phyloP scores from a whole-genome alignment of 64 coral and sea anemone genomes.

The Stichodactyla mertensii region DNA sequence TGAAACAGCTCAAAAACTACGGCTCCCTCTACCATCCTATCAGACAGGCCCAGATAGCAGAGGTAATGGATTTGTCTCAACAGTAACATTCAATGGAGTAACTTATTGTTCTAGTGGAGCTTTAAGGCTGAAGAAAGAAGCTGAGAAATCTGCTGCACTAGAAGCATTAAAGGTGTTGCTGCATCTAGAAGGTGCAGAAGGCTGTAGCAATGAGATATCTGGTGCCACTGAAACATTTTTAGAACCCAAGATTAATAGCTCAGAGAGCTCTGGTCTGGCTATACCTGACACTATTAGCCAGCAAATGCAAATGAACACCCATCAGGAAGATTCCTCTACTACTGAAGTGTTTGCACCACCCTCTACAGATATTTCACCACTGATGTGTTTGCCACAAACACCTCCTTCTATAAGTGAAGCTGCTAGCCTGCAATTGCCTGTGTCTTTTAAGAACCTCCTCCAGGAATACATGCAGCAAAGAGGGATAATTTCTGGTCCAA shows the following conservation, averaged over 20 bases:
- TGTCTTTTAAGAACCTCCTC: slow-evolving; percentile 71
- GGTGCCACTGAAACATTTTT: neutral
- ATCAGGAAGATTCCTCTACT: neutral
- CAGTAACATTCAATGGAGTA: slow-evolving; percentile 40
- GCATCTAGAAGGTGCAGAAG: neutral
- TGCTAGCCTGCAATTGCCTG: neutral
- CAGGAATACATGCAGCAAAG: slow-evolving; percentile 68
- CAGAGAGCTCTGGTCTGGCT: neutral
- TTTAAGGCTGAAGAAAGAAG: slow-evolving; percentile 40
- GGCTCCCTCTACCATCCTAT: slow-evolving; percentile 35
- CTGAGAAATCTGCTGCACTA: slow-evolving; percentile 36
- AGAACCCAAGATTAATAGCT: no score
- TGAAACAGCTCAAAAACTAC: slow-evolving; percentile 44
- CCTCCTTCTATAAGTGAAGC: neutral
- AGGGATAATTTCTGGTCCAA: slow-evolving; percentile 33
- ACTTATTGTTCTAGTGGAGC: slow-evolving; percentile 25
- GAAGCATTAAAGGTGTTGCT: neutral
- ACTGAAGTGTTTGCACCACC: neutral
- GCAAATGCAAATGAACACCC: neutral
- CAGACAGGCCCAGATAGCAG: neutral
- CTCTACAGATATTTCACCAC: neutral
- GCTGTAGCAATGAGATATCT: neutral
- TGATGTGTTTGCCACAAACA: neutral
- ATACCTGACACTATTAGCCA: neutral
- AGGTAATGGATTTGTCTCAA: slow-evolving; percentile 27